Conservation (phyloP, 1,140 invertebrate species). For the Marisa cornuarietis region DNA sequence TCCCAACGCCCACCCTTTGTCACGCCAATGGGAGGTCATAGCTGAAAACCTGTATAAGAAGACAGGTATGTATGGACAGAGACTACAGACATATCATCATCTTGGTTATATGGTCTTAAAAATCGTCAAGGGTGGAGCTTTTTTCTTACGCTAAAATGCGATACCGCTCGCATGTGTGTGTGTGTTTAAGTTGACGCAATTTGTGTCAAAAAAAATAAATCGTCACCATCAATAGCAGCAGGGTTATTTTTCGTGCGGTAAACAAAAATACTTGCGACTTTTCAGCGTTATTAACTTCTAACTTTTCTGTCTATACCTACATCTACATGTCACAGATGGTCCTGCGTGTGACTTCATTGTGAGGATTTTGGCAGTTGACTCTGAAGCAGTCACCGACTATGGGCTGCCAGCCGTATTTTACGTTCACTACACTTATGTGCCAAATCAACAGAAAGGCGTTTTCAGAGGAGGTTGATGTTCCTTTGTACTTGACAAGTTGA, state of each 20-base stretch:
- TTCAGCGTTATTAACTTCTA: no score
- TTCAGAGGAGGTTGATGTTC: conserved; percentile 2
- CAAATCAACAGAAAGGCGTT: not conserved
- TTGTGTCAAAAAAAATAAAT: no score
- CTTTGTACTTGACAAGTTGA: no score
- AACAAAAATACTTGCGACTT: no score
- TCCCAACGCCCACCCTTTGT: conserved; percentile 45
- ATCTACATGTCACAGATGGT: conserved; percentile 5
- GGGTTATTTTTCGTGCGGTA: no score
- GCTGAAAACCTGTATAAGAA: conserved; percentile 37
- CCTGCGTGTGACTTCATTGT: conserved; percentile 43
- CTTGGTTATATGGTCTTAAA: not conserved
- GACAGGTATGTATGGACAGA: conserved; percentile 15
- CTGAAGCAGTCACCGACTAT: conserved; percentile 36
- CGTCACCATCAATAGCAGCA: no score
- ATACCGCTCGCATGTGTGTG: not conserved
- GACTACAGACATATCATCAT: not conserved
- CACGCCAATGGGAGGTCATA: conserved; percentile 38
- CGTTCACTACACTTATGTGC: conserved; percentile 33
- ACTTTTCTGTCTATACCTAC: no score
- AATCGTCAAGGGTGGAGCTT: not conserved
- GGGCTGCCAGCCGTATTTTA: conserved; percentile 44
- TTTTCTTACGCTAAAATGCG: not conserved
- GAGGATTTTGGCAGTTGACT: conserved; percentile 35
- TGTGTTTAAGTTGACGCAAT: no score